phyloP scores from a whole-genome alignment of 2,888 invertebrate species.

The Rambutsinella grinnellia region DNA sequence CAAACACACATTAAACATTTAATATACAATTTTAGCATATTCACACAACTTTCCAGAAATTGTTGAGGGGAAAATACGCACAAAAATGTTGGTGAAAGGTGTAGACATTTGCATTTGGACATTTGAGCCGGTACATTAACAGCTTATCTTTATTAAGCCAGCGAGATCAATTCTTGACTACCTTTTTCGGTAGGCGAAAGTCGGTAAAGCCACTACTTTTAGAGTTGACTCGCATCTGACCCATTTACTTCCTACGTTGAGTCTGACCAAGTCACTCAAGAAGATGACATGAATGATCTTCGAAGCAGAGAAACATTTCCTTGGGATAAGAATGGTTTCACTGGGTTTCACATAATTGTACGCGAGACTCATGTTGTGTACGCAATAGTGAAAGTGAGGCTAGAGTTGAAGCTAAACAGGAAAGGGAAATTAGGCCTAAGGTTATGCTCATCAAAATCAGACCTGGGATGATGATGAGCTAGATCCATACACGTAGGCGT shows the following conservation, averaged over 20 bases:
- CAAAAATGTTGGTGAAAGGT: too few species aligned
- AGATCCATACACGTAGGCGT: too few species aligned
- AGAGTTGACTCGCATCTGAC: too few species aligned
- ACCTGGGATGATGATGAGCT: conserved; percentile 12
- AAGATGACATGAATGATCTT: not conserved
- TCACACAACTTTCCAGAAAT: too few species aligned
- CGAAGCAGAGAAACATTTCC: conserved; percentile 12
- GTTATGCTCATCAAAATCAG: conserved; percentile 37
- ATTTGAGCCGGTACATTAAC: not conserved
- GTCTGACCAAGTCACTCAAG: too few species aligned
- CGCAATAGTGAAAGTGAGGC: not conserved
- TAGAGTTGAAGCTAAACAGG: not conserved
- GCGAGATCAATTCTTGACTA: not conserved
- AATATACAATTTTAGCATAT: too few species aligned
- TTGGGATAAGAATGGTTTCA: conserved; percentile 27
- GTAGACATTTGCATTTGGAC: too few species aligned
- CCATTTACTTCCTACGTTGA: too few species aligned
- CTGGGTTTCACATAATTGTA: conserved; percentile 9
- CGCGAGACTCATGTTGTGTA: not conserved
- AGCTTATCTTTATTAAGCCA: not conserved
- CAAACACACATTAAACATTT: too few species aligned
- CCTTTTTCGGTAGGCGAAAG: not conserved
- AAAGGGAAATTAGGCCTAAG: conserved; percentile 44
- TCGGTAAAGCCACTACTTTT: too few species aligned
- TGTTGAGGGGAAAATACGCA: too few species aligned